phyloP scores from a whole-genome alignment of 2,888 invertebrate species.

The Drosophila rellima region DNA sequence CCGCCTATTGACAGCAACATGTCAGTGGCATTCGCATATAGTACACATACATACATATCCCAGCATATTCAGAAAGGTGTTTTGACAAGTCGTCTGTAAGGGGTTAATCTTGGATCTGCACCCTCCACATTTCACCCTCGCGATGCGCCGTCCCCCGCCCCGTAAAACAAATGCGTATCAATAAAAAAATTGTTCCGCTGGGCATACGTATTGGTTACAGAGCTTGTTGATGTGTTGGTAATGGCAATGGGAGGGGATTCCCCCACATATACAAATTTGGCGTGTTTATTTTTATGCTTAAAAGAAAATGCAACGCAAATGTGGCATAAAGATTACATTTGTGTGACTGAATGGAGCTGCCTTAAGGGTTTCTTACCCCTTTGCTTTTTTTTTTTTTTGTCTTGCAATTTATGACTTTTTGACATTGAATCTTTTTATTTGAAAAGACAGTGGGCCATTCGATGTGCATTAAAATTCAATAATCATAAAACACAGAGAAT shows the following conservation, averaged over 20 bases:
- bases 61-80: constrained; percentile 62
- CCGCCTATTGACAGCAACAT: constrained; percentile 46
- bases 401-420: constrained; percentile 60
- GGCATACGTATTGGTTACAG: constrained; percentile 60
- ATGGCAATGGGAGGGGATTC: no score
- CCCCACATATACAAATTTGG: constrained; percentile 14
- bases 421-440: constrained; percentile 80
- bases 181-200: constrained; percentile 78
- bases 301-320: constrained; percentile 64
- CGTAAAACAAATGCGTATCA: constrained; percentile 61
- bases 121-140: constrained; percentile 31
- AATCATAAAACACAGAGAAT: constrained; percentile 76
- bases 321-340: constrained; percentile 64
- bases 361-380: constrained; percentile 34
- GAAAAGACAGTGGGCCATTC: constrained; percentile 63
- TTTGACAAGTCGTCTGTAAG: constrained; percentile 61
- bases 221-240: constrained; percentile 54
- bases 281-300: constrained; percentile 17
- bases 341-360: constrained; percentile 20
- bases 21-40: constrained; percentile 58
- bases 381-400: constrained; percentile 13
- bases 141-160: no score
- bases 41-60: no score
- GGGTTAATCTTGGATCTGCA: constrained; percentile 54
- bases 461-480: constrained; percentile 84